Evolutionary conservation across 2,797 vertebrate species (phyloP).

Genomic region (Microhierax caerulescens): DNA sequence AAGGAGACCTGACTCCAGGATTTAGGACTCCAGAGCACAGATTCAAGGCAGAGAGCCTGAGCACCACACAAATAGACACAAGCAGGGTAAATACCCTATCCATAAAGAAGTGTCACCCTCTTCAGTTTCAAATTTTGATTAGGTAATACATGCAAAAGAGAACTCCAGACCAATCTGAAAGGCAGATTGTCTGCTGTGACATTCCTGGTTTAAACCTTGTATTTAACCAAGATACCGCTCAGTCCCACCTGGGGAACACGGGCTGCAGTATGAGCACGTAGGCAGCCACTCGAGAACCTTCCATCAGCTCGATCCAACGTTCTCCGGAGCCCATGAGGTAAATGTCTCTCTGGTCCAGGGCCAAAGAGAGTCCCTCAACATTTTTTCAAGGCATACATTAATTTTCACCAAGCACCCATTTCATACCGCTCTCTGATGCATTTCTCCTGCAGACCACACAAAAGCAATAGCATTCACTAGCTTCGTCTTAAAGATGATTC

Average conservation of each 20-base stretch:
- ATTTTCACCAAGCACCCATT: background rate
- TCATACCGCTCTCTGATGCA: background rate
- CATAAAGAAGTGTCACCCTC: background rate
- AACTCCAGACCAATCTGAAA: background rate
- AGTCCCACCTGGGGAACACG: background rate
- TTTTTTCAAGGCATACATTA: background rate
- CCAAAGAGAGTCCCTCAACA: background rate
- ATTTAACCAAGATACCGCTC: background rate
- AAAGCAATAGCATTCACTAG: background rate
- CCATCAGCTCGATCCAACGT: background rate
- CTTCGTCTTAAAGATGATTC: background rate
- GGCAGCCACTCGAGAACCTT: background rate
- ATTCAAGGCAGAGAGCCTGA: background rate
- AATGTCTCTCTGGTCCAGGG: background rate
- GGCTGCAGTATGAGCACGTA: background rate
- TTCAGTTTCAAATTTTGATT: background rate
- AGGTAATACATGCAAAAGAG: background rate
- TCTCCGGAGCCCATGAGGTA: background rate
- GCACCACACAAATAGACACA: background rate
- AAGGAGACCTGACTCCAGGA: background rate
- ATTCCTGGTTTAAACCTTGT: background rate
- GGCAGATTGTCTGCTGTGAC: background rate
- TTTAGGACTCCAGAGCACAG: background rate
- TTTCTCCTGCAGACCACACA: background rate
- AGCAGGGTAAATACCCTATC: background rate